Conservation (phyloP, 2,797 vertebrate species). For the Dendrocincla fuliginosa region DNA sequence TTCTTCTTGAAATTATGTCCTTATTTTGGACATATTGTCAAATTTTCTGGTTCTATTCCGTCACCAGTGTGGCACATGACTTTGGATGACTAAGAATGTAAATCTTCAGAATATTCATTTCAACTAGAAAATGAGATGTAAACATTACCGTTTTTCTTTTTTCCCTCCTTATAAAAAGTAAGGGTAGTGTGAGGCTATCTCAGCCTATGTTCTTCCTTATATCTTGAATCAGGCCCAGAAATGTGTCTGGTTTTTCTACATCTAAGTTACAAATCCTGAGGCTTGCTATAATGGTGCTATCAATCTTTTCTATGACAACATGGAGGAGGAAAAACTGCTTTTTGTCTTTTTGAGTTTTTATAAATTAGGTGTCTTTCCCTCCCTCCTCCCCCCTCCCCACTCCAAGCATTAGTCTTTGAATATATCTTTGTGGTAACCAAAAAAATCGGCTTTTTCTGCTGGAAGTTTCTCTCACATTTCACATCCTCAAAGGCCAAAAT, state of each 20-base stretch:
- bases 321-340: not conserved
- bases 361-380: not conserved
- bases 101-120: not conserved
- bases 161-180: not conserved
- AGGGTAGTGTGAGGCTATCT: not conserved
- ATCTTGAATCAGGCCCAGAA: constrained; percentile 30
- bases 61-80: not conserved
- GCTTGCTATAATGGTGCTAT: constrained; percentile 17
- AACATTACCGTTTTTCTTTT: not conserved
- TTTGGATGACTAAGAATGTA: not conserved
- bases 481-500: not conserved
- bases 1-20: not conserved
- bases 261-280: not conserved
- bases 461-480: not conserved
- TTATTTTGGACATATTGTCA: not conserved
- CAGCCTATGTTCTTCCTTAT: not conserved
- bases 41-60: not conserved
- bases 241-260: not conserved
- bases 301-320: constrained; percentile 31
- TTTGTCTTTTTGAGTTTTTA: constrained; percentile 16
- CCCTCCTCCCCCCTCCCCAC: too few species aligned
- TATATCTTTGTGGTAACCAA: not conserved
- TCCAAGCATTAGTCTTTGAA: not conserved
- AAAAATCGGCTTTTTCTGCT: not conserved
- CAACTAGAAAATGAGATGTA: not conserved